Evolutionary conservation across 2,888 invertebrate species (phyloP), one percentile per base, ranked within the genome.

Genomic region (Sicus ferrugineus): DNA sequence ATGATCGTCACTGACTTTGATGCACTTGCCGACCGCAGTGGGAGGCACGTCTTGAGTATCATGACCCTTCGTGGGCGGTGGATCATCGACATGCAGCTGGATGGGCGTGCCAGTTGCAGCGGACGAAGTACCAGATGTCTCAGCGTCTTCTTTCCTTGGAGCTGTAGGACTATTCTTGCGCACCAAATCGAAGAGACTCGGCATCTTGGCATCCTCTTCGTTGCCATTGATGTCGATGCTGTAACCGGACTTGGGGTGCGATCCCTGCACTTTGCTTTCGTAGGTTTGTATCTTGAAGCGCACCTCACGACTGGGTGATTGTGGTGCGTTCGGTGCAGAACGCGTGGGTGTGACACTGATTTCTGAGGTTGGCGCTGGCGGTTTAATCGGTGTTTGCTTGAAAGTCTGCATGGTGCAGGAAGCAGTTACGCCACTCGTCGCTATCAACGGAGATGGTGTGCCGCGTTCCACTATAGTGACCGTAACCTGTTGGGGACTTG

Each of bases 131-230:
- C 42, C 0, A 1, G 31, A 3, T 9, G 48, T 19, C 9, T 42
- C 19, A 28, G 31, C 61, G 0, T 38, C 46, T 5, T 70, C 82
- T 73, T 71, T 78, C 1, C 76, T 69, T 3, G 75, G 75, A 50
- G 73, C 69, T 14, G 70, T 68, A 0, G 78, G 79, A 67, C 75
- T 78, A 23, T 87, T 86, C 80, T 91, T 91, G 11, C 91, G 90
- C 28, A 92, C 90, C 81, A 91, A 89, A 84, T 92, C 91, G 69
- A 92, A 91, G 6, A 92, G 85, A 61, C 92, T 88, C 16, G 92
- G 92, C 72, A 92, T 82, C 74, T 87, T 86, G 9, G 28, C 58
- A 38, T 80, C 83, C 21, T 82, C 80, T 70, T 84, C 81, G 31
- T 78, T 77, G 62, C 78, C 78, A 65, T 87, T 87, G 68, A 87